phyloP scores from a whole-genome alignment of 2,888 invertebrate genomes.

The Autographa pulchrina region DNA sequence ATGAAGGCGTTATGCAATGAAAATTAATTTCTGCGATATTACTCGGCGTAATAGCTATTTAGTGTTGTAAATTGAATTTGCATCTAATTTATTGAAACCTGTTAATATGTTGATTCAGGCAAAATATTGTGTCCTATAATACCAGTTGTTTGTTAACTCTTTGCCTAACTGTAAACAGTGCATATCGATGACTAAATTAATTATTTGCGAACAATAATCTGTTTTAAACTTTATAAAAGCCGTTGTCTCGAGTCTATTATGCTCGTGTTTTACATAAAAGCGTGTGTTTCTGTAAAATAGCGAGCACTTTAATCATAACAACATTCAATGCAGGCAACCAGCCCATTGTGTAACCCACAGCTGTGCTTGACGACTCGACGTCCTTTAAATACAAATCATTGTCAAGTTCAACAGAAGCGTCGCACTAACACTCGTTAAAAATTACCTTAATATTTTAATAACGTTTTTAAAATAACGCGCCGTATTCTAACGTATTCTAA shows the following conservation, averaged over 20 bases:
- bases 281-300: conserved; percentile 49
- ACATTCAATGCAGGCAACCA: conserved; percentile 63
- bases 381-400: conserved; percentile 79
- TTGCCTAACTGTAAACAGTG: background rate
- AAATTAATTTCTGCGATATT: conserved; percentile 42
- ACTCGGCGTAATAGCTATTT: conserved; percentile 35
- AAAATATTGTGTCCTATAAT: conserved; percentile 9
- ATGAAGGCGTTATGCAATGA: conserved; percentile 49
- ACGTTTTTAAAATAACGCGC: background rate
- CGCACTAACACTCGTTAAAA: conserved; percentile 68
- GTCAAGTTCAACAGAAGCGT: conserved; percentile 79
- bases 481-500: background rate
- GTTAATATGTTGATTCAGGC: conserved; percentile 12
- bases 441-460: conserved; percentile 32
- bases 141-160: conserved; percentile 12
- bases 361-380: conserved; percentile 71
- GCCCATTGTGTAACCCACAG: conserved; percentile 77
- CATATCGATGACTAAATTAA: background rate
- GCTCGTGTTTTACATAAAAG: conserved; percentile 43
- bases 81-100: conserved; percentile 43
- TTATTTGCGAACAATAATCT: background rate
- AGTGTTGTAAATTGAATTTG: conserved; percentile 38
- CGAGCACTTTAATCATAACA: conserved; percentile 71
- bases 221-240: conserved; percentile 7
- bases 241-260: conserved; percentile 30